These are phyloP conservation scores for Pseudolycoriella hygida DNA, from an alignment of 2,888 invertebrate species.

Conservation along the genomic window DNA sequence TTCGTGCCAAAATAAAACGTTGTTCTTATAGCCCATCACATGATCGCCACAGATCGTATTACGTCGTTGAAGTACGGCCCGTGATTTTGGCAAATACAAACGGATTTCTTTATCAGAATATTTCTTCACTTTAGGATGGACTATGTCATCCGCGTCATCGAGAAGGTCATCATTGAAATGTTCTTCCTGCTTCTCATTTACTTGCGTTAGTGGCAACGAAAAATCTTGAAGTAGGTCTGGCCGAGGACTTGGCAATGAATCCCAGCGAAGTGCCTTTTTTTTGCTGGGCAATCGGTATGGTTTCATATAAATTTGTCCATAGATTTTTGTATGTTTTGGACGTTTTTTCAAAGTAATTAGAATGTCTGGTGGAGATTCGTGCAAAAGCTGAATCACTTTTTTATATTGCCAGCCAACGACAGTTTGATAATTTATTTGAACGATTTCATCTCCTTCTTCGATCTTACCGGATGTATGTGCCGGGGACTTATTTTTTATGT, in stretches of 20 bases:
- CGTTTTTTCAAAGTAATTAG: conserved; percentile 66
- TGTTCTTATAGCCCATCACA: conserved; percentile 29
- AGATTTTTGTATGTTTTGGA: conserved; percentile 63
- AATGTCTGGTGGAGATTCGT: conserved; percentile 65
- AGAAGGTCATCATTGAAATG: conserved; percentile 7
- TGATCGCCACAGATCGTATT: conserved; percentile 80
- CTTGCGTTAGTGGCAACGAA: conserved; percentile 35
- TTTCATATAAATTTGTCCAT: conserved; percentile 46
- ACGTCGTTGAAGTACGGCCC: conserved; percentile 51
- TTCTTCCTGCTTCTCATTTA: conserved; percentile 21
- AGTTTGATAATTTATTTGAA: conserved; percentile 64
- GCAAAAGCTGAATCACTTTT: conserved; percentile 52
- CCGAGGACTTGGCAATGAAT: conserved; percentile 48
- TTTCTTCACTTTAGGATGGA: conserved; percentile 28
- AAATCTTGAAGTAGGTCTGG: conserved; percentile 40
- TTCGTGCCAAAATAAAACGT: conserved; percentile 52
- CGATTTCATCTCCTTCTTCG: conserved; percentile 91
- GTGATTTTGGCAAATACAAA: conserved; percentile 58
- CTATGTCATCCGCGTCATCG: conserved; percentile 32
- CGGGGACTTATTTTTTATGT: conserved; percentile 79
- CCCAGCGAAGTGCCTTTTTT: conserved; percentile 48
- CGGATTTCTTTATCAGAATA: conserved; percentile 28
- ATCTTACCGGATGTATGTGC: conserved; percentile 85
- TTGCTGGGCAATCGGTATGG: conserved; percentile 56
- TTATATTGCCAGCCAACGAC: conserved; percentile 69